Conservation (phyloP, 2,113 vertebrate genomes). For the Donacobius atricapilla region DNA sequence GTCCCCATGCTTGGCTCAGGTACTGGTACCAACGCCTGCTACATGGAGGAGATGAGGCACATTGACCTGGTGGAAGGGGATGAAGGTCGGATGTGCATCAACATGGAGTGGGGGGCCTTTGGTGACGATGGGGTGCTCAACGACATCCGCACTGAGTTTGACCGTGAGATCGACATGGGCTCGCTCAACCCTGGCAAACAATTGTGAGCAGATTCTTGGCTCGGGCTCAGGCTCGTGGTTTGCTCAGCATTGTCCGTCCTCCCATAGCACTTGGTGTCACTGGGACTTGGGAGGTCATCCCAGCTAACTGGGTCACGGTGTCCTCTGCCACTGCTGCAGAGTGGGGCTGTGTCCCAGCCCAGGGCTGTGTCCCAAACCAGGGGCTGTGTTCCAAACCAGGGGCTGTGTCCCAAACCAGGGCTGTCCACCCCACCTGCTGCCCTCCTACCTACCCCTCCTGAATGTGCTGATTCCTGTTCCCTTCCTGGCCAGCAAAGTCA, state of each 20-base stretch:
- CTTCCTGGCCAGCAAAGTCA: background rate
- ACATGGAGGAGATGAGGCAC: constrained; percentile 98
- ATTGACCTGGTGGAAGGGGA: constrained; percentile 91
- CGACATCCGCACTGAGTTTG: constrained; percentile 87
- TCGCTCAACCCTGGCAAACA: constrained; percentile 95
- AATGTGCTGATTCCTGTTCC: background rate
- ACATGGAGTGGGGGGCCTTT: constrained; percentile 97
- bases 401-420: background rate
- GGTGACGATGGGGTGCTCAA: constrained; percentile 86
- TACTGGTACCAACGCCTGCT: constrained; percentile 93
- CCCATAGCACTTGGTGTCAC: fast-evolving
- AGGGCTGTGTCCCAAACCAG: no score
- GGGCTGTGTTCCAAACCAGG: no score
- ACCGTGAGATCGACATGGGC: constrained; percentile 90
- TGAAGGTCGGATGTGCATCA: constrained; percentile 94
- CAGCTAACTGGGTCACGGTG: constrained; percentile 14
- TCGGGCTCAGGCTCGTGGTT: background rate
- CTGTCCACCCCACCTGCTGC: background rate
- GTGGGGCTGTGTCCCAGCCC: background rate
- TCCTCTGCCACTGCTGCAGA: background rate
- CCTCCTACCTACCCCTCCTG: fast-evolving
- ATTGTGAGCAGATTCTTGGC: constrained; percentile 78
- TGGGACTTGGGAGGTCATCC: background rate
- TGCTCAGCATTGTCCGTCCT: background rate
- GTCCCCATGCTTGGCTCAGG: constrained; percentile 62